Base-by-base conservation (phyloP, 2,113 vertebrate genomes). In the Camelus bactrianus region DNA sequence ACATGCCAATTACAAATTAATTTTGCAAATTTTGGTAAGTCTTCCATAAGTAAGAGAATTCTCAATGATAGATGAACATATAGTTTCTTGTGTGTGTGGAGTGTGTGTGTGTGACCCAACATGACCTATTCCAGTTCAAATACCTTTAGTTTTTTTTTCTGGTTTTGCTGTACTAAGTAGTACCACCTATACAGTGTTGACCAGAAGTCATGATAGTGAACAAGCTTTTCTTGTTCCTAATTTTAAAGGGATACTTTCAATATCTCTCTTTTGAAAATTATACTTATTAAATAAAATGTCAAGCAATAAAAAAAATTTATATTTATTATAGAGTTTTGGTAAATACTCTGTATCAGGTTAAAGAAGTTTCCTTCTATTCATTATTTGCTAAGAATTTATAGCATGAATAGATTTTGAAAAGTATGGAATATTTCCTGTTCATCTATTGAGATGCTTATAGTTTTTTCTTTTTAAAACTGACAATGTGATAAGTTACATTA, bases 11-110 rank as follows among this genome's bases (percentile, higher is more conserved):
- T 93, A 91, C 75, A 85, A 56, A 38, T 80, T 77, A 67, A 50
- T 64, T 88, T 80, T 91, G 75, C 56, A 86, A 85, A 56, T 50
- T 73, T 86, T 77, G 54, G 92, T 97, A 77, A 97, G 84, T 72
- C 91, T 94, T 97, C 97, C 94, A 92, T 96, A 86, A 97, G 91
- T 92, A 97, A 56, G 93, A 75, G 81, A 96, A 76, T 91, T 84
- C 58, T 94, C 54, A 96, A 81, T 67, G 7, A 46, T 52, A 77
- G 77, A 95, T 56, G 82, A 32, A n/a, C 28, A 30, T 30, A 42
- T 28, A 93, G 50, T 20, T n/a, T 38, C 76, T 17, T 64, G 35
- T 14, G 38, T 42, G 38, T 42, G 38, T 42, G 38, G 38, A 42
- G 38, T 42, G 38, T 42, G 38, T 42, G 38, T 42, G 38, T 50